These are phyloP conservation scores for Phytoseiulus persimilis DNA, from an alignment of 2,888 invertebrate genomes.

Conservation along the genomic window DNA sequence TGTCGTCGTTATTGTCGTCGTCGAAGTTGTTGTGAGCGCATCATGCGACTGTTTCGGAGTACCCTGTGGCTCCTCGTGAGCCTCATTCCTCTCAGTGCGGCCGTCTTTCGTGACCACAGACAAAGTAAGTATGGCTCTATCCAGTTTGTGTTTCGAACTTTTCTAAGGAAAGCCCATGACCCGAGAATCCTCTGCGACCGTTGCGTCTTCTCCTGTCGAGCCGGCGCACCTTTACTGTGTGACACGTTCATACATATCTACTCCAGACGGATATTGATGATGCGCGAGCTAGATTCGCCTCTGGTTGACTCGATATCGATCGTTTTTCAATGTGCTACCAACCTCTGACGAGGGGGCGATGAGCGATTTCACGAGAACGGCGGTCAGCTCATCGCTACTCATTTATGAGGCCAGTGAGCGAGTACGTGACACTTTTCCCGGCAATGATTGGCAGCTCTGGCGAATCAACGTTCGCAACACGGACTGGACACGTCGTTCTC, in stretches of 20 bases:
- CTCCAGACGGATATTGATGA: neutral
- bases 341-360: too few species aligned
- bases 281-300: neutral
- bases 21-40: neutral
- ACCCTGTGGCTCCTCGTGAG: slow-evolving; percentile 35
- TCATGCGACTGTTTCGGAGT: slow-evolving; percentile 19
- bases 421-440: neutral
- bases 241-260: neutral
- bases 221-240: too few species aligned
- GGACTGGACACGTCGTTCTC: neutral
- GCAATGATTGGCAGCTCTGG: neutral
- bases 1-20: neutral
- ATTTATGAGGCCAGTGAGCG: neutral
- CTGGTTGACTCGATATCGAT: too few species aligned
- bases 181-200: neutral
- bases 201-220: neutral
- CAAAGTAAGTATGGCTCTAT: neutral
- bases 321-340: too few species aligned
- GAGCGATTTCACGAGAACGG: too few species aligned
- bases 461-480: neutral
- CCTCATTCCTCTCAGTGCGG: slow-evolving; percentile 25
- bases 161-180: too few species aligned
- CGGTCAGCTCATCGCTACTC: neutral
- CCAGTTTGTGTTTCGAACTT: neutral
- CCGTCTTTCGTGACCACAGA: slow-evolving; percentile 38